phyloP scores from a whole-genome alignment of 37 sponge, comb jelly and placozoan genomes.

The Spongilla lacustris region DNA sequence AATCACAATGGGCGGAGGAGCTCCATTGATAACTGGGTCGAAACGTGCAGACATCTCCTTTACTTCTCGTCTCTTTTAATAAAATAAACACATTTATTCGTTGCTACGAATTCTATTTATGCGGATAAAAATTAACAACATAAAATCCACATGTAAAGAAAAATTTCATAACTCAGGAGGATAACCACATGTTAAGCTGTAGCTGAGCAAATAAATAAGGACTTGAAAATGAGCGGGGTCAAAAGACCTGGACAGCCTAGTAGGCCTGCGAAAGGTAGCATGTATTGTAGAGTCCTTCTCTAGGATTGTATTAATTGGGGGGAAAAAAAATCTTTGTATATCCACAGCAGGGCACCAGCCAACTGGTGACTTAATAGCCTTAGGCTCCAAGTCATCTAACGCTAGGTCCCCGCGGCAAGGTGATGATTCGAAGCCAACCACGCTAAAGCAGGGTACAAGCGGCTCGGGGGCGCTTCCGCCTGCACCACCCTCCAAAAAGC shows the following conservation, averaged over 20 bases:
- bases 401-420: background rate
- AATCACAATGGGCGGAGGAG: no score
- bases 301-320: background rate
- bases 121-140: no score
- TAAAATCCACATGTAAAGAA: no score
- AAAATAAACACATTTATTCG: no score
- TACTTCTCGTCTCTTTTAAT: no score
- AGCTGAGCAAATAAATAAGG: background rate
- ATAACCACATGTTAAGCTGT: no score
- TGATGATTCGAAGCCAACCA: no score
- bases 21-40: no score
- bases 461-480: background rate
- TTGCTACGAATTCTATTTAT: no score
- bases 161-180: no score
- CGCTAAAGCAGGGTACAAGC: no score
- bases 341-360: conserved; percentile 40
- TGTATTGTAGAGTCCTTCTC: background rate
- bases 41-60: no score
- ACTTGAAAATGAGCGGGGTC: background rate
- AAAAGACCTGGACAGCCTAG: conserved; percentile 23
- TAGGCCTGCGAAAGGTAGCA: background rate
- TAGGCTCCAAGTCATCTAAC: conserved; percentile 27
- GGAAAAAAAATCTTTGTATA: background rate
- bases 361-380: conserved; percentile 54
- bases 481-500: background rate